Conservation (phyloP, 2,113 vertebrate species). For the Gnathonemus longibarbis region DNA sequence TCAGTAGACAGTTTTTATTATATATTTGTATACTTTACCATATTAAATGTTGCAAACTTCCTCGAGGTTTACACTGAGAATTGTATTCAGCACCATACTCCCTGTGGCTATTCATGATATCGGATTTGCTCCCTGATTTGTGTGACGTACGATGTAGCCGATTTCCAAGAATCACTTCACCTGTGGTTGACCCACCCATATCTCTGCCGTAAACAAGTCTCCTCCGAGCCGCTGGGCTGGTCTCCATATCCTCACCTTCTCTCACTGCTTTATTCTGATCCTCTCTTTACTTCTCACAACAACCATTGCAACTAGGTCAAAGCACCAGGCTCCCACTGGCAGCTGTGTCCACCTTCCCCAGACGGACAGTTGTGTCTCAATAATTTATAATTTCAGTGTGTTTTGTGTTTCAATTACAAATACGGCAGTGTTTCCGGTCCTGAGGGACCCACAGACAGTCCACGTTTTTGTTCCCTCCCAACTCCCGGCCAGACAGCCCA, state of each 20-base stretch:
- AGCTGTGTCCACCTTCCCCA: background rate
- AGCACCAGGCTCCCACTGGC: background rate
- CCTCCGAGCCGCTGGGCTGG: background rate
- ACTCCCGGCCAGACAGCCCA: background rate
- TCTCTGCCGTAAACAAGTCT: background rate
- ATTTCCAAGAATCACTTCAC: background rate
- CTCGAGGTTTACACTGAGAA: background rate
- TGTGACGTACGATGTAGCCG: background rate
- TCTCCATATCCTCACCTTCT: background rate
- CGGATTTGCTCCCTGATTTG: background rate
- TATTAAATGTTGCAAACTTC: background rate
- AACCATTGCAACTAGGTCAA: background rate
- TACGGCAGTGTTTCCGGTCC: background rate
- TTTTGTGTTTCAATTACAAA: background rate
- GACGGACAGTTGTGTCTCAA: background rate
- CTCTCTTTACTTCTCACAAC: background rate
- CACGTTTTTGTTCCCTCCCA: background rate
- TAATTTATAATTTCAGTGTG: background rate
- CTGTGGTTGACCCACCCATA: background rate
- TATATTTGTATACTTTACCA: background rate
- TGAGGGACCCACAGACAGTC: background rate
- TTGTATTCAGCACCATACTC: background rate
- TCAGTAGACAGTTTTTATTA: background rate
- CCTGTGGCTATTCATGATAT: background rate
- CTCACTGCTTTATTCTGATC: background rate